A percentile compares a stretch with the other conserved stretches of the same genome.
Conservation (phyloP, 2,797 vertebrate species). For the Artibeus lituratus region DNA sequence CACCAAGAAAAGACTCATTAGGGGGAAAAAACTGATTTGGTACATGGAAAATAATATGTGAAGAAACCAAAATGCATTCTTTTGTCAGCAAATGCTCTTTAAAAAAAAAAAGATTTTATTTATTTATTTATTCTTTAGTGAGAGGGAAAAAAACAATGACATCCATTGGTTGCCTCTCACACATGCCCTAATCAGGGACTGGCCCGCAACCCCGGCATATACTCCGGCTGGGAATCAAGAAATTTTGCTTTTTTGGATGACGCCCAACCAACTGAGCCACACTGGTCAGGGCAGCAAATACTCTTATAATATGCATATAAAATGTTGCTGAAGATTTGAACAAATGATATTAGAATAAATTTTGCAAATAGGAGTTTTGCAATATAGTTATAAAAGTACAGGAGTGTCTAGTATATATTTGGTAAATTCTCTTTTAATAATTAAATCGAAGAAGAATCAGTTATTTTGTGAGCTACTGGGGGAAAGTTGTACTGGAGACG, state of each 20-base stretch:
- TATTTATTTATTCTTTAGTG: neutral
- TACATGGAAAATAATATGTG: slow-evolving; percentile 33
- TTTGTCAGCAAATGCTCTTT: slow-evolving; percentile 7
- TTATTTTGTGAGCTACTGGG: neutral
- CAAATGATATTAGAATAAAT: neutral
- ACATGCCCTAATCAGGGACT: neutral
- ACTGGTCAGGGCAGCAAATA: neutral
- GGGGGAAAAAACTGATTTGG: neutral
- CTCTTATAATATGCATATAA: slow-evolving; percentile 22
- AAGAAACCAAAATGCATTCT: neutral
- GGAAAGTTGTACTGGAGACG: neutral
- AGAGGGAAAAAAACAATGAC: neutral
- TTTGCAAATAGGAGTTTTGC: slow-evolving; percentile 13
- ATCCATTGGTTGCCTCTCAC: neutral
- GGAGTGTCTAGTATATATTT: neutral
- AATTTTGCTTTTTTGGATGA: neutral
- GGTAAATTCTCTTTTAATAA: neutral
- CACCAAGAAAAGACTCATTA: neutral
- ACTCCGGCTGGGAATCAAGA: neutral
- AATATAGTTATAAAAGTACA: neutral
- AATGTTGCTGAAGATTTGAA: slow-evolving; percentile 6
- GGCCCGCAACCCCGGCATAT: neutral
- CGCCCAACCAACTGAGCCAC: neutral
- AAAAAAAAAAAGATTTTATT: neutral
- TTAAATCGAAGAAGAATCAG: neutral